These are phyloP conservation scores for Amorpha juglandis DNA, from an alignment of 2,888 invertebrate species.

Conservation along the genomic window DNA sequence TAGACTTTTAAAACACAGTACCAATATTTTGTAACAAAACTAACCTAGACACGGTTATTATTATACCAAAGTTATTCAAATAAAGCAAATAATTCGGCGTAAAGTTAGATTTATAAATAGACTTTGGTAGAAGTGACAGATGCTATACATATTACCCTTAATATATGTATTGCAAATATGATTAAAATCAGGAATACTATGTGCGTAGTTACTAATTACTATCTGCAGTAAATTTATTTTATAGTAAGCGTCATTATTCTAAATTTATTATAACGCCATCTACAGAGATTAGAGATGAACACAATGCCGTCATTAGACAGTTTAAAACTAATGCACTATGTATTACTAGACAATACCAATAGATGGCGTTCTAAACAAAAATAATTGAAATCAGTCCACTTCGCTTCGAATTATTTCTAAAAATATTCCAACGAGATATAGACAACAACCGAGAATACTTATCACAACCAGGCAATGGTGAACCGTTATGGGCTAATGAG, in stretches of 20 bases:
- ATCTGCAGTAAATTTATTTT: background rate
- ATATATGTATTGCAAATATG: background rate
- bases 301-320: background rate
- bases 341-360: constrained; percentile 44
- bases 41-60: no score
- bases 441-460: constrained; percentile 39
- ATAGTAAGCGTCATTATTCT: constrained; percentile 18
- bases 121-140: no score
- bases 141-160: no score
- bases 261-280: constrained; percentile 61
- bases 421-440: constrained; percentile 72
- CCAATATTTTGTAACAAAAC: no score
- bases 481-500: constrained; percentile 67
- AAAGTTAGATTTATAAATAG: no score
- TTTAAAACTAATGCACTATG: constrained; percentile 32
- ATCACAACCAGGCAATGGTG: constrained; percentile 69
- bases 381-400: constrained; percentile 71
- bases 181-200: background rate
- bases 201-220: no score
- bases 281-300: constrained; percentile 41
- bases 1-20: no score
- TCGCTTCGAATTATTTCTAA: constrained; percentile 38
- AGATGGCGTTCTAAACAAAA: constrained; percentile 74
- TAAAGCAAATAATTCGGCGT: no score
- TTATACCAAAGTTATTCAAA: no score